These are phyloP conservation scores for Zaprionus davidi DNA, from an alignment of 1,140 invertebrate genomes.

Conservation along the genomic window DNA sequence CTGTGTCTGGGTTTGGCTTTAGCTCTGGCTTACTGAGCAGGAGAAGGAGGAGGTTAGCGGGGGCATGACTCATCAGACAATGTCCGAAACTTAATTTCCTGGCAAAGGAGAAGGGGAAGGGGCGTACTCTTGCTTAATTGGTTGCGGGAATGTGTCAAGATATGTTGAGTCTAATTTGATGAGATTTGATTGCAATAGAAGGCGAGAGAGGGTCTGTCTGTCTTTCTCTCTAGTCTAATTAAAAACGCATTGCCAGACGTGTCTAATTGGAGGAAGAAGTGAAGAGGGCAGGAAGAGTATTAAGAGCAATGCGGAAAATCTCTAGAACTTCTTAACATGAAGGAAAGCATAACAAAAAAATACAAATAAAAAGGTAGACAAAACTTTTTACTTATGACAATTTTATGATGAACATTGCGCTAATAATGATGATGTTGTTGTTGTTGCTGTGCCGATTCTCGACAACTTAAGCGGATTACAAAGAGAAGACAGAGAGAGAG, in stretches of 20 bases:
- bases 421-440: constrained; percentile 25
- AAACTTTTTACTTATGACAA: constrained; percentile 21
- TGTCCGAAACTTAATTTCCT: constrained; percentile 31
- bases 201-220: not conserved
- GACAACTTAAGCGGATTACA: constrained; percentile 77
- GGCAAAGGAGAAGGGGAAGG: constrained; percentile 9
- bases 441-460: constrained; percentile 70
- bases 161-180: constrained; percentile 63
- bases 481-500: not conserved
- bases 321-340: constrained; percentile 24
- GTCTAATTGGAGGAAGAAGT: constrained; percentile 12
- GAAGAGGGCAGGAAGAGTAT: constrained; percentile 9
- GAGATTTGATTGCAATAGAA: constrained; percentile 45
- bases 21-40: constrained; percentile 31
- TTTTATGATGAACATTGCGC: constrained; percentile 42
- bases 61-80: constrained; percentile 30
- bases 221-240: constrained; percentile 53
- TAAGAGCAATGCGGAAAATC: constrained; percentile 43
- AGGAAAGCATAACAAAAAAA: constrained; percentile 69
- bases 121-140: constrained; percentile 36
- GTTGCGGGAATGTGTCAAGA: constrained; percentile 36
- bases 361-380: constrained; percentile 30
- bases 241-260: constrained; percentile 55
- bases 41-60: not conserved
- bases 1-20: constrained; percentile 40